A percentile compares a stretch with the other conserved stretches of the same genome.
These are phyloP conservation scores for Chloroclystis v-ata DNA, from an alignment of 2,888 invertebrate genomes.

Conservation along the genomic window DNA sequence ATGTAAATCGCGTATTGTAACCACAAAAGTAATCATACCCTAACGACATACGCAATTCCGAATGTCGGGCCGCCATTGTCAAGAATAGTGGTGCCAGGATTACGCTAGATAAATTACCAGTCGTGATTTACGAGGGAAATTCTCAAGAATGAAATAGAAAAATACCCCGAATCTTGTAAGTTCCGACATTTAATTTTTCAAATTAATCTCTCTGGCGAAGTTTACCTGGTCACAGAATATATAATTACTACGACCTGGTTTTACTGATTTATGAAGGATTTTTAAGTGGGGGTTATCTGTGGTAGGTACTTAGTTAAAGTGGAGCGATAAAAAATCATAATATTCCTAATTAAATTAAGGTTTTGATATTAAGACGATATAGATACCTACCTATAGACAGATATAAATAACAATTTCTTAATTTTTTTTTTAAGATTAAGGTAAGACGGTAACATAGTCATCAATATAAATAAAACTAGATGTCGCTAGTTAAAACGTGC, in stretches of 20 bases:
- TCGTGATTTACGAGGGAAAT: slow-evolving; percentile 27
- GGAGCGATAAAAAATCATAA: too few species aligned
- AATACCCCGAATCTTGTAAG: slow-evolving; percentile 18
- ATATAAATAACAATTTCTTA: too few species aligned
- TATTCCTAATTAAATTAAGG: too few species aligned
- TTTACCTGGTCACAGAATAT: too few species aligned
- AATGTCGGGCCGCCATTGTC: slow-evolving; percentile 20
- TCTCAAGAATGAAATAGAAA: slow-evolving; percentile 18
- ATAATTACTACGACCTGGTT: slow-evolving; percentile 2
- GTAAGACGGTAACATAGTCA: too few species aligned
- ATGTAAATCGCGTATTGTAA: slow-evolving; percentile 10
- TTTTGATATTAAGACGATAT: too few species aligned
- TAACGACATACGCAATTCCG: slow-evolving; percentile 22
- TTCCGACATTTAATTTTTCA: slow-evolving; percentile 18
- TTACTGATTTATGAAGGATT: slow-evolving; percentile 7
- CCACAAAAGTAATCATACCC: slow-evolving; percentile 21
- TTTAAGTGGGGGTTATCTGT: slow-evolving; percentile 4
- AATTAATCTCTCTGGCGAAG: slow-evolving; percentile 17
- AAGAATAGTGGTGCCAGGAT: slow-evolving; percentile 25
- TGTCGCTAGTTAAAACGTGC: too few species aligned
- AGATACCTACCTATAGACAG: too few species aligned
- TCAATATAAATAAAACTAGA: too few species aligned
- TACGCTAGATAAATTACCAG: slow-evolving; percentile 27
- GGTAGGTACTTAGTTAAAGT: background rate
- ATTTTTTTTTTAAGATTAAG: too few species aligned